Evolutionary conservation across 1,140 invertebrate genomes (phyloP), one percentile per base, ranked within the genome.

Genomic region (Eurytemora carolleeae): DNA sequence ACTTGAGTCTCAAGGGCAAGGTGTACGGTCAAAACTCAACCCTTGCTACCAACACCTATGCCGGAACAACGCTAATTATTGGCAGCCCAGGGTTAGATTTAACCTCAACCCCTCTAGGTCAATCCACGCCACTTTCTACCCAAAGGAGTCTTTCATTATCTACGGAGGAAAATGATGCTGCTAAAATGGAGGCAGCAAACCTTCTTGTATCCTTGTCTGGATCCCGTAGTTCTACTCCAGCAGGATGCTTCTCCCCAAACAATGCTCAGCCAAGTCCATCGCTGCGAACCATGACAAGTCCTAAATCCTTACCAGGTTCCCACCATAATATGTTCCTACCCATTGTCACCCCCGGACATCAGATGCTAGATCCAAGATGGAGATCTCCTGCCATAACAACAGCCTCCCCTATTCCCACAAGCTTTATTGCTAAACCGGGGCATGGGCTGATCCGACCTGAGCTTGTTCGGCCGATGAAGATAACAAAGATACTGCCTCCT

Each of bases 151-250:
- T 56, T 73, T 56, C 72, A 72, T 44, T 85, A 67, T 79, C 84
- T 65, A 77, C 84, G 20, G 83, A 85, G 19, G 75, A 83, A 61
- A 88, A 87, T 74, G 86, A 91, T 74, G 83, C 85, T 67, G 90
- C 94, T 69, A 91, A 94, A 76, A 93, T 87, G 3, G 91, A 97
- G 76, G 92, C 88, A 63, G 93, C 91, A 31, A 93, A 91, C 73
- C 91, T 95, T 86, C 77, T 96, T 56, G 84, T 57, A 65, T 53
- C 65, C 73, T 76, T 26, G 69, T 86, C 89, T 95, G 61, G 94
- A 88, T 15, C 75, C 95, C 59, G 86, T 71, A 79, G 87, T 63
- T 89, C 89, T 59, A 84, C 85, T 61, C 89, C 87, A 52, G 86
- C 87, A 63, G 85, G 85, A 24, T 87, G 84, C 71, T 7, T 86